phyloP scores from a whole-genome alignment of 2,888 invertebrate genomes.

The Nowickia ferox region DNA sequence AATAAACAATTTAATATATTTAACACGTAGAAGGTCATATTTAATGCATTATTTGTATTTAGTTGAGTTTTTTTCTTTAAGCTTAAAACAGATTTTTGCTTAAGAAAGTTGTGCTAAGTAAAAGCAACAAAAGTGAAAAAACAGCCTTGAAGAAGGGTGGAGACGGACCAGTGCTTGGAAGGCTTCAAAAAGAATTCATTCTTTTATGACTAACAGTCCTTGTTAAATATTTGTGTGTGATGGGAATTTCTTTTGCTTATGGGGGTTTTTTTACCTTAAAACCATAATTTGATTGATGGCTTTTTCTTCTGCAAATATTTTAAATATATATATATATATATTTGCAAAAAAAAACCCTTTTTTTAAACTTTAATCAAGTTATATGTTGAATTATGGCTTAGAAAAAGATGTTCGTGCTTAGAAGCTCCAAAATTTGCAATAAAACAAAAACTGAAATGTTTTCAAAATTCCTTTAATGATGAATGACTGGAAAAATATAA shows the following conservation, averaged over 20 bases:
- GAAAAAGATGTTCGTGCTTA: slow-evolving; percentile 60
- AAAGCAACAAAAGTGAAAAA: slow-evolving; percentile 38
- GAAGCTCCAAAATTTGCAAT: slow-evolving; percentile 22
- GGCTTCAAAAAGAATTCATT: slow-evolving; percentile 35
- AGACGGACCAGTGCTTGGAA: not conserved
- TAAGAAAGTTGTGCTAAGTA: slow-evolving; percentile 30
- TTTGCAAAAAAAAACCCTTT: slow-evolving; percentile 30
- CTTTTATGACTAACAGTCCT: slow-evolving; percentile 31
- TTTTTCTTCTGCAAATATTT: slow-evolving; percentile 40
- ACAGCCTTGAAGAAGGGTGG: slow-evolving; percentile 72
- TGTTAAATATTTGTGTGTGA: not conserved
- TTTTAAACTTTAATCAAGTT: slow-evolving; percentile 63
- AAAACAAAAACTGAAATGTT: not conserved
- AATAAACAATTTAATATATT: slow-evolving; percentile 64
- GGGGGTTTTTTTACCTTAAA: not conserved
- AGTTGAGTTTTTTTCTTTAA: slow-evolving; percentile 45
- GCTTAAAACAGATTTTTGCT: slow-evolving; percentile 55
- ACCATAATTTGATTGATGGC: slow-evolving; percentile 66
- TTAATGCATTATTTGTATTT: slow-evolving; percentile 69
- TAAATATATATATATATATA: slow-evolving; percentile 5
- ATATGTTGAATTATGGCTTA: slow-evolving; percentile 68
- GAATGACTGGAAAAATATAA: slow-evolving; percentile 64
- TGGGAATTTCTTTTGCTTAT: slow-evolving; percentile 52
- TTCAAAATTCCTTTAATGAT: slow-evolving; percentile 65
- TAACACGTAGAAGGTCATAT: slow-evolving; percentile 72